phyloP scores from a whole-genome alignment of 2,797 vertebrate genomes.

The Streptopelia turtur region DNA sequence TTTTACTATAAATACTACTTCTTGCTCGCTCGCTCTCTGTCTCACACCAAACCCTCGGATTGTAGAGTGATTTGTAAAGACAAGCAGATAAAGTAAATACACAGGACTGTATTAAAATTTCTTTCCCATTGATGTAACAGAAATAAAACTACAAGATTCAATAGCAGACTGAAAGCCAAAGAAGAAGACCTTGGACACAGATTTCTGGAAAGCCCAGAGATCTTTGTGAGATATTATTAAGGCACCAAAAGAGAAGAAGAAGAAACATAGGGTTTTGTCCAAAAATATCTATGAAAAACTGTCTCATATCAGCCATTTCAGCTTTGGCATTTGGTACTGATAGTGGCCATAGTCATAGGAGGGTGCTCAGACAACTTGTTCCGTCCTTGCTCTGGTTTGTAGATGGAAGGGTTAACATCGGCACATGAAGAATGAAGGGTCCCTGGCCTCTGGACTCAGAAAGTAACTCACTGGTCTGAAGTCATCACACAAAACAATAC shows the following conservation, averaged over 20 bases:
- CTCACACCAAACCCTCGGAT: constrained; percentile 33
- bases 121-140: neutral
- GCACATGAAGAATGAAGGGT: neutral
- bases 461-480: neutral
- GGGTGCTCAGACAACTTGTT: fast-evolving
- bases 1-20: constrained; percentile 68
- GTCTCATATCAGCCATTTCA: neutral
- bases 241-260: neutral
- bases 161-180: neutral
- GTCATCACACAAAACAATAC: fast-evolving
- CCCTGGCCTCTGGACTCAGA: neutral
- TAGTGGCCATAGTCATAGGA: neutral
- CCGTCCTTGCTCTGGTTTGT: neutral
- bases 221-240: neutral
- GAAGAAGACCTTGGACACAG: neutral
- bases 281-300: neutral
- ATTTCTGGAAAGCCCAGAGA: neutral
- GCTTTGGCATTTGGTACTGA: neutral
- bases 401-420: neutral
- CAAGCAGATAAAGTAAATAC: constrained; percentile 52
- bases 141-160: neutral
- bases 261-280: neutral
- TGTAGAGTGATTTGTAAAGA: constrained; percentile 69
- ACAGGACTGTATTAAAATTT: constrained; percentile 42
- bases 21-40: neutral